Evolutionary conservation across 2,888 invertebrate species (phyloP), one percentile per base, ranked within the genome.

Genomic region (Lasioglossum lativentre): DNA sequence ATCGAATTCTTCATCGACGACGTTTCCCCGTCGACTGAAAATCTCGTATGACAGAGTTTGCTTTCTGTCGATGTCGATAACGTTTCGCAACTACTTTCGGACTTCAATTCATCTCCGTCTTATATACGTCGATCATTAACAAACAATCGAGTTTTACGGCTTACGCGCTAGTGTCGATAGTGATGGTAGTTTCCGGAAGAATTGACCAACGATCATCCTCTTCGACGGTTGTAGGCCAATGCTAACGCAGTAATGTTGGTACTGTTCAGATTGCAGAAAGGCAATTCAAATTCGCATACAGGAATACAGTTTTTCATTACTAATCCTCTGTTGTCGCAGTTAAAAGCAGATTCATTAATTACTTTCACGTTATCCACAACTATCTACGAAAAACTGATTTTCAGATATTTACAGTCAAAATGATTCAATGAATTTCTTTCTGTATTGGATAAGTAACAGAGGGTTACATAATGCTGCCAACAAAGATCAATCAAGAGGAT

Each of bases 11-110:
- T 34, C 42, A 73, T 42, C 52, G 68, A 68, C 27, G 73, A 73
- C 30, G 75, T 70, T 85, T 27, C 72, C n/a, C 80, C 73, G 73
- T 73, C 72, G 52, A 77, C 30, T 75, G 14, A 30, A 66, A 34
- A 66, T 66, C 34, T 66, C 30, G 6, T 63, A 40, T 42, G 45
- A 30, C n/a, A 66, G 6, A n/a, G n/a, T n/a, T 34, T 34, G 30
- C 30, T 45, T 34, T 66, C 63, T 66, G 66, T 66, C 45, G 75
- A 75, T 75, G 34, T 30, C 42, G 75, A 30, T 75, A 75, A 76
- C 66, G 45, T 76, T 42, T 68, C 77, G 38, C 68, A 40, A 40
- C 10, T 70, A 40, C 45, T 30, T 23, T 10, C n/a, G n/a, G 27
- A 16, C 19, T 10, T 12, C n/a, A n/a, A 27, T 59, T 59, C 59